Evolutionary conservation across 2,888 invertebrate species (phyloP).

Genomic region (Schizaphis graminum): DNA sequence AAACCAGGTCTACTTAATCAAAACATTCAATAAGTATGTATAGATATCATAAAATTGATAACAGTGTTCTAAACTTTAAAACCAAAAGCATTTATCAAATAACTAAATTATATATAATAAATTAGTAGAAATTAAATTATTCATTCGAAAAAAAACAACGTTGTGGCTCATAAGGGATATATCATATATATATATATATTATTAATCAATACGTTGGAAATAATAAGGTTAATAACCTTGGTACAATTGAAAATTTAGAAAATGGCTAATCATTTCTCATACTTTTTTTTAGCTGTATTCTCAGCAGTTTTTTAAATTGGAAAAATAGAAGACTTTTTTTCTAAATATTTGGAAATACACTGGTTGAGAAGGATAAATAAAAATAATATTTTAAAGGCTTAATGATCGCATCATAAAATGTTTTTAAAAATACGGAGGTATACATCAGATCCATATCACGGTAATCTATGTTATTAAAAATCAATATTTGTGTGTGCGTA

Average conservation of each 20-base stretch:
- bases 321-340: background rate
- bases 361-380: background rate
- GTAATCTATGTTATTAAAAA: no score
- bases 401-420: background rate
- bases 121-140: background rate
- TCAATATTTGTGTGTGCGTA: no score
- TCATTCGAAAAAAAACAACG: background rate
- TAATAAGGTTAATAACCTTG: background rate
- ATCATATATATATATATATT: no score
- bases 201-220: background rate
- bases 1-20: background rate
- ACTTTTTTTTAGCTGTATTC: background rate
- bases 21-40: background rate
- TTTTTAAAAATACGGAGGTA: background rate
- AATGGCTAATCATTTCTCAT: background rate
- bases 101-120: background rate
- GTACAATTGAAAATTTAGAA: background rate
- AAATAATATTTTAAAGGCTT: background rate
- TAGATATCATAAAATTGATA: background rate
- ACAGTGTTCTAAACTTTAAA: background rate
- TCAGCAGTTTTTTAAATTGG: background rate
- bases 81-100: background rate
- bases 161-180: background rate
- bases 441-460: background rate
- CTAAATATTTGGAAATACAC: background rate